These are phyloP conservation scores for Salminus brasiliensis DNA, from an alignment of 2,113 vertebrate species.

Conservation along the genomic window DNA sequence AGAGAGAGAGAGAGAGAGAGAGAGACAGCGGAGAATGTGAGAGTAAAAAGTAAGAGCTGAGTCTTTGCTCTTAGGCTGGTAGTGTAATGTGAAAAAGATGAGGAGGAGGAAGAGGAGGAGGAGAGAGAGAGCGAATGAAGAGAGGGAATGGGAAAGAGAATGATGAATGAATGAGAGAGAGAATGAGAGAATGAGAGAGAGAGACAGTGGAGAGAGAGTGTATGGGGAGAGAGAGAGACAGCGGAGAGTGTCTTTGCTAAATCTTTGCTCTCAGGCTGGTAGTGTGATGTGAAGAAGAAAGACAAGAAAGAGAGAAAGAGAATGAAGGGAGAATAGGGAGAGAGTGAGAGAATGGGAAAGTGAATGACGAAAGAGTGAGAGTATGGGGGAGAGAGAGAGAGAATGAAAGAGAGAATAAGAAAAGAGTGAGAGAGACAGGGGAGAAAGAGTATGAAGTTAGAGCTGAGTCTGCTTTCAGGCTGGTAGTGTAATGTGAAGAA, in stretches of 20 bases:
- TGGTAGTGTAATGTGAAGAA: too few relatives aligned
- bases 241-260: too few relatives aligned
- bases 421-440: too few relatives aligned
- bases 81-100: too few relatives aligned
- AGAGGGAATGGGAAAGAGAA: constrained; percentile 6
- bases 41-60: neutral
- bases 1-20: constrained; percentile 32
- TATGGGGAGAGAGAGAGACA: too few relatives aligned
- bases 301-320: too few relatives aligned
- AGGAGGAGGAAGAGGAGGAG: too few relatives aligned
- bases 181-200: constrained; percentile 35
- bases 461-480: neutral
- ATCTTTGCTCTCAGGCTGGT: neutral
- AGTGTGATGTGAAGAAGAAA: too few relatives aligned
- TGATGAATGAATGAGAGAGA: constrained; percentile 7
- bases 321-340: neutral
- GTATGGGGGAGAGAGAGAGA: constrained; percentile 14
- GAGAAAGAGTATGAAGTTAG: neutral
- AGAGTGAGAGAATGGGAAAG: too few relatives aligned
- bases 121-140: neutral
- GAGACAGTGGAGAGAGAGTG: too few relatives aligned
- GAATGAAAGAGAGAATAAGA: too few relatives aligned
- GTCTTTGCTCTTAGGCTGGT: neutral
- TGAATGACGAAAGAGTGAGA: neutral
- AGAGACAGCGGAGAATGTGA: too few relatives aligned